Conservation (phyloP, 1,140 invertebrate genomes). For the Copidosoma floridanum region DNA sequence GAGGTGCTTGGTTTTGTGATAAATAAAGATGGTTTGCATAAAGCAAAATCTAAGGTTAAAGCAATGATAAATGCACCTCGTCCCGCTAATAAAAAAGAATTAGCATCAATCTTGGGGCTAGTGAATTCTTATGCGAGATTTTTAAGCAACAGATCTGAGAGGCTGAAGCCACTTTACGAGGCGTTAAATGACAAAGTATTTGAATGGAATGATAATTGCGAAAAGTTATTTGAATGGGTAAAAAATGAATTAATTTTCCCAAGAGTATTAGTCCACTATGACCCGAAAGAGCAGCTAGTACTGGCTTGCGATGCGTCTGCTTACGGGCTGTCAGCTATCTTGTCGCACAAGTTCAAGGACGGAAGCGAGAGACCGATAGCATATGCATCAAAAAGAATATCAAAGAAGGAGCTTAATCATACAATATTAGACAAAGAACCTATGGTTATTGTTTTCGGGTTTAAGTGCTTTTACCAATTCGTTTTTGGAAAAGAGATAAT, state of each 20-base stretch:
- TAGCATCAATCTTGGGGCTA: slow-evolving; percentile 21
- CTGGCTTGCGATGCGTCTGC: too few species aligned
- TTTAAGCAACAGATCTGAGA: slow-evolving; percentile 12
- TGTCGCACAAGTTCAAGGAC: slow-evolving; percentile 40
- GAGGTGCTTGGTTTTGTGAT: slow-evolving; percentile 38
- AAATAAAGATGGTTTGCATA: slow-evolving; percentile 32
- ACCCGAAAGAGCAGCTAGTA: too few species aligned
- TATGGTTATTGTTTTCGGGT: too few species aligned
- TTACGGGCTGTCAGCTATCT: slow-evolving; percentile 34
- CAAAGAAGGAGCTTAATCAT: not conserved
- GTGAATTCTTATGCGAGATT: slow-evolving; percentile 29
- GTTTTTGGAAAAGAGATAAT: too few species aligned
- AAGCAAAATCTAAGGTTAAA: slow-evolving; percentile 26
- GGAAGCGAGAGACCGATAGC: too few species aligned
- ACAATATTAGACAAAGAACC: slow-evolving; percentile 11
- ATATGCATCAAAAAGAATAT: slow-evolving; percentile 8
- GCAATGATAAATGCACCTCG: slow-evolving; percentile 28
- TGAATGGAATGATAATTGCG: slow-evolving; percentile 10
- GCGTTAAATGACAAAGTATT: slow-evolving; percentile 7
- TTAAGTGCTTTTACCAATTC: too few species aligned
- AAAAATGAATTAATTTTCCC: too few species aligned
- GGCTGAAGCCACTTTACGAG: slow-evolving; percentile 21
- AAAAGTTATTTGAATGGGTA: slow-evolving; percentile 27
- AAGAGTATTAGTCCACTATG: too few species aligned
- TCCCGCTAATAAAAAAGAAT: slow-evolving; percentile 20